Evolutionary conservation across 1,140 invertebrate genomes (phyloP), one percentile per base, ranked within the genome.

Genomic region (Aporrectodea caliginosa): DNA sequence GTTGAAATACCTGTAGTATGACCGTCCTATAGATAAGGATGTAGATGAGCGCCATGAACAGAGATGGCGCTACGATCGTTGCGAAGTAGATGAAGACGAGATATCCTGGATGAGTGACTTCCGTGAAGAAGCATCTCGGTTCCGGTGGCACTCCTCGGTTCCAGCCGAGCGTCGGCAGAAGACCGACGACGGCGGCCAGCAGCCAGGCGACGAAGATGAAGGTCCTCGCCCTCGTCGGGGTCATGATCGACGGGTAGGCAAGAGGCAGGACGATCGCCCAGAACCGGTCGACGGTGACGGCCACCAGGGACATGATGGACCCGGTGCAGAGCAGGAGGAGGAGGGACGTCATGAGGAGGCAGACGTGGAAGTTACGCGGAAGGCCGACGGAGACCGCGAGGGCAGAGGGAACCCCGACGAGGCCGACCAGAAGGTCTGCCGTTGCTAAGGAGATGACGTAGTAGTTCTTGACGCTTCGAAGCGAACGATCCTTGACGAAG

Each of bases 381-480:
- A 94, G 86, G 0, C 93, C 93, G 16, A 93, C 88, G 35, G 90
- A 92, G 0, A 93, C 92, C 83, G 95, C 84, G 75, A 96, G 92
- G 0, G 95, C 95, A 82, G 95, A 95, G 0, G 95, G 95, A 69
- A 96, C 93, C 0, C 94, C 90, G 91, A 84, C 88, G 0, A 90
- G 81, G 14, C 89, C 89, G 12, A 90, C 89, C 1, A 96, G 88
- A 16, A 95, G 77, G n/a, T n/a, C n/a, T n/a, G n/a, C n/a, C n/a
- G n/a, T n/a, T n/a, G n/a, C n/a, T n/a, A n/a, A n/a, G n/a, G 94
- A 95, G 34, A 95, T 92, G 80, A 96, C 95, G 85, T 96, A 96
- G 84, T 96, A 95, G 88, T 96, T 96, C 12, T 94, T 95, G 69
- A 94, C 90, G 68, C 94, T 88, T 1, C 94, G 89, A 12, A 96